Evolutionary conservation across 2,113 vertebrate genomes (phyloP).

Genomic region (Glaucidium brasilianum): DNA sequence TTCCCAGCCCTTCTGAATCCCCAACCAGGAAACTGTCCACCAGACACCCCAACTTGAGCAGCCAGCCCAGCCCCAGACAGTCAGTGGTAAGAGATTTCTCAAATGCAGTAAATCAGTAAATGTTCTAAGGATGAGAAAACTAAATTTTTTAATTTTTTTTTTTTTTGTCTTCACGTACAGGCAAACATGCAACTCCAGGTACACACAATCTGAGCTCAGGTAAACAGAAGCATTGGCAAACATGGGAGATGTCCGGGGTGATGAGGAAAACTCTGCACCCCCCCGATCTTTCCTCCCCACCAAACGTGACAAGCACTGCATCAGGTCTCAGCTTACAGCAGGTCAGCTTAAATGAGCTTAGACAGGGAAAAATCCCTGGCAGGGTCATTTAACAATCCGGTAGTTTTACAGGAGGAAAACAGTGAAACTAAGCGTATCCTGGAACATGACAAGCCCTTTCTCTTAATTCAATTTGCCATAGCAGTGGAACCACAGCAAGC

Average conservation of each 20-base stretch:
- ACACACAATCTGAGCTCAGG: fast-evolving
- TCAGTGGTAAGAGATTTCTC: neutral
- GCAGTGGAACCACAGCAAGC: neutral
- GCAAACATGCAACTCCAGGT: neutral
- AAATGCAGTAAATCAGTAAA: fast-evolving
- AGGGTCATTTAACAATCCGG: neutral
- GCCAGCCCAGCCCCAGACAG: neutral
- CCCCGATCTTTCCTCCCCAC: too few relatives aligned
- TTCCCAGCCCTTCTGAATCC: neutral
- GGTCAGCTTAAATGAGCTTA: neutral
- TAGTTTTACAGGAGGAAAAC: neutral
- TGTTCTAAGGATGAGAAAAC: fast-evolving
- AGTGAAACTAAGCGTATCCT: neutral
- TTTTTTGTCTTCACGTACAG: neutral
- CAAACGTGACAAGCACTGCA: fast-evolving
- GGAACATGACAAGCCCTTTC: neutral
- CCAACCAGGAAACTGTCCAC: neutral
- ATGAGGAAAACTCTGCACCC: neutral
- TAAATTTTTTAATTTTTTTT: neutral
- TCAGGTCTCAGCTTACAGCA: neutral
- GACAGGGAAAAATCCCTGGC: neutral
- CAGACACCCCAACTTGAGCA: neutral
- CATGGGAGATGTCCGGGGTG: neutral
- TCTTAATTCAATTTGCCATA: neutral
- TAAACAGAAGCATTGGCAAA: neutral